These are phyloP conservation scores for Oryctes rhinoceros DNA, from an alignment of 1,140 invertebrate species.

Conservation along the genomic window DNA sequence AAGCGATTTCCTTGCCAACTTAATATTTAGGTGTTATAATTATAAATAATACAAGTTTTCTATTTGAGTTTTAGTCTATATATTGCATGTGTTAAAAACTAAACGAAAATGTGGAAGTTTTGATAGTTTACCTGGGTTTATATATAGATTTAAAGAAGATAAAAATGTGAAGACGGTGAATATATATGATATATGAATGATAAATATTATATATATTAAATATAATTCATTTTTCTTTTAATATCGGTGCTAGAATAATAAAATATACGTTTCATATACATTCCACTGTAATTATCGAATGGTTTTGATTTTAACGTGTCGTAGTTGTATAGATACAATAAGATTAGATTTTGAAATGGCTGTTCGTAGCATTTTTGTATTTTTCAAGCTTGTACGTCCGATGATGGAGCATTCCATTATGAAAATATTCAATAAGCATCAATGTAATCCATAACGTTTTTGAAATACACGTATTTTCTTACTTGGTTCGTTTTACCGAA, in stretches of 20 bases:
- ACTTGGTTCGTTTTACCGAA: too few species aligned
- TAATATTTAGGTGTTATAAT: slow-evolving; percentile 38
- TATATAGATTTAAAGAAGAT: background rate
- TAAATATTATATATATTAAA: slow-evolving; percentile 9
- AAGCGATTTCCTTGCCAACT: background rate
- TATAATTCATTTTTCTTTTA: background rate
- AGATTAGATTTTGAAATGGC: too few species aligned
- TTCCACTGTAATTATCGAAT: background rate
- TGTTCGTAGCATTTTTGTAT: too few species aligned
- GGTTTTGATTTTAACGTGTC: background rate
- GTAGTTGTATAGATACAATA: background rate
- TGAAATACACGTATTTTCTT: background rate
- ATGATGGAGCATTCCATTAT: too few species aligned
- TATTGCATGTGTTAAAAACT: slow-evolving; percentile 33
- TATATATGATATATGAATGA: slow-evolving; percentile 38
- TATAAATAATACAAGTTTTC: slow-evolving; percentile 55
- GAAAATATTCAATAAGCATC: background rate
- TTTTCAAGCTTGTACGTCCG: too few species aligned
- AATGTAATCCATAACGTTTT: background rate
- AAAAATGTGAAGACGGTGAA: background rate
- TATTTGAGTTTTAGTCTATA: slow-evolving; percentile 42
- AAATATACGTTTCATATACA: background rate
- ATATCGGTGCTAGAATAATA: slow-evolving; percentile 27
- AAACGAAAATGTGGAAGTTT: background rate
- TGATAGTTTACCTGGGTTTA: slow-evolving; percentile 31